phyloP scores from a whole-genome alignment of 1,140 invertebrate species.

The Agrilus planipennis region DNA sequence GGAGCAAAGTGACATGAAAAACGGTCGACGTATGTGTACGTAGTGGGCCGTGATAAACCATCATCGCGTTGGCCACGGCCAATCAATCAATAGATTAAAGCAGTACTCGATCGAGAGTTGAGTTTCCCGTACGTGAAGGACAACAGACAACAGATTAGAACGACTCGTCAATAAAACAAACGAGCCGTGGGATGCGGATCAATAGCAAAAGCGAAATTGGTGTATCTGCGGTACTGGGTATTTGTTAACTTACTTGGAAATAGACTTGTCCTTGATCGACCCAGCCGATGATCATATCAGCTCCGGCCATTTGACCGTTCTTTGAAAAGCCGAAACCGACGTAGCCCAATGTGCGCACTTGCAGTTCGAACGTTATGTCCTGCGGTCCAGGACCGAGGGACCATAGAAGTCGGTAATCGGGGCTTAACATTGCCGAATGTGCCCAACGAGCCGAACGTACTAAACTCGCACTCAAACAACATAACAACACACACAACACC shows the following conservation, averaged over 20 bases:
- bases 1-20: no score
- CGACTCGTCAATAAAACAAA: no score
- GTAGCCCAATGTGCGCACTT: conserved; percentile 67
- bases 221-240: no score
- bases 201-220: no score
- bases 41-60: no score
- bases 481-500: conserved; percentile 28
- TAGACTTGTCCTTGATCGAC: conserved; percentile 55
- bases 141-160: no score
- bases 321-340: conserved; percentile 70
- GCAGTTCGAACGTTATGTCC: conserved; percentile 67
- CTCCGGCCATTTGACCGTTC: conserved; percentile 53
- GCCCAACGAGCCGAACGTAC: conserved; percentile 28
- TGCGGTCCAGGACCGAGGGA: conserved; percentile 31
- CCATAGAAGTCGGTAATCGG: conserved; percentile 32
- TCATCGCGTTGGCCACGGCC: no score
- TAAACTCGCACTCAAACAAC: conserved; percentile 16
- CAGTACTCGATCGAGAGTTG: no score
- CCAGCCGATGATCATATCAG: conserved; percentile 65
- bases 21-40: no score
- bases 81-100: no score
- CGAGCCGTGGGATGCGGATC: no score
- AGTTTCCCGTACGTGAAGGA: no score
- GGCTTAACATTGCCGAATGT: conserved; percentile 30
- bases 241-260: conserved; percentile 54